Evolutionary conservation across 1,140 invertebrate genomes (phyloP).

Genomic region (Caenorhabditis inopinata): DNA sequence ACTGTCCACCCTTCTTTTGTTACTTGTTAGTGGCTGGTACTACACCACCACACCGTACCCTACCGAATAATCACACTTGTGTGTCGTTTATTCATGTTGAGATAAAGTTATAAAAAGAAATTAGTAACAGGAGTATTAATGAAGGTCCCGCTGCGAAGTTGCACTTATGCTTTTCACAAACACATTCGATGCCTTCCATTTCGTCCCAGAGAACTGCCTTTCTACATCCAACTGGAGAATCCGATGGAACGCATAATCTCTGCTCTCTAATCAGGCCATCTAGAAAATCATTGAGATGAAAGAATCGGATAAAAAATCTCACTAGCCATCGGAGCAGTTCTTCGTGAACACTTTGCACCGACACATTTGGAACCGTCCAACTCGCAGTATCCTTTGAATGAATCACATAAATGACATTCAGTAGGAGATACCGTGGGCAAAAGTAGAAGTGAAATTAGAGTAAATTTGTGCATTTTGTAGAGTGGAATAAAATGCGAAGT

Average conservation of each 20-base stretch:
- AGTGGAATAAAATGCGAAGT: no score
- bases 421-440: neutral
- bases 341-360: neutral
- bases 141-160: neutral
- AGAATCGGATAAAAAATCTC: neutral
- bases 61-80: neutral
- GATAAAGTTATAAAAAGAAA: conserved; percentile 7
- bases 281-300: neutral
- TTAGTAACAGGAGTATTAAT: neutral
- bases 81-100: conserved; percentile 13
- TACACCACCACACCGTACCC: neutral
- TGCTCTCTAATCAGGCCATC: neutral
- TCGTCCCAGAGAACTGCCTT: neutral
- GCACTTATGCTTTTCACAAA: neutral
- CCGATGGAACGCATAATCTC: neutral
- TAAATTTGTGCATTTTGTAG: no score
- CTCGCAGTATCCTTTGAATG: neutral
- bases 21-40: conserved; percentile 22
- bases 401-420: neutral
- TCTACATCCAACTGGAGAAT: neutral
- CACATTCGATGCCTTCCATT: neutral
- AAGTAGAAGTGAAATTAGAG: neutral
- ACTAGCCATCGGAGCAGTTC: neutral
- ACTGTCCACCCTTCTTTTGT: neutral
- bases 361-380: neutral